These are phyloP conservation scores for Drosophila nr. medialis DNA, from an alignment of 2,888 invertebrate genomes.

Conservation along the genomic window DNA sequence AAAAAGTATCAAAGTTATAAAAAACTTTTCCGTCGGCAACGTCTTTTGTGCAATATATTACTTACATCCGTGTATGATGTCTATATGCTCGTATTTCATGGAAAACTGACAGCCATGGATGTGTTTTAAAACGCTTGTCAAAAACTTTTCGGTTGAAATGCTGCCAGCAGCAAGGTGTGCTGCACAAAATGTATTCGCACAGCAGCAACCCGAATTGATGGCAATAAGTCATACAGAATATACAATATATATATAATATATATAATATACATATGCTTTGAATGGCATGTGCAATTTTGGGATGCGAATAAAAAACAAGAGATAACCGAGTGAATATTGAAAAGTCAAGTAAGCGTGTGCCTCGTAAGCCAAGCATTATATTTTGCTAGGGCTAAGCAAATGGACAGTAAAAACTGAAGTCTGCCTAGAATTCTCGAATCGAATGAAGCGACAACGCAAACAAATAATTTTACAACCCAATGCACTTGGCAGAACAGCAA, in stretches of 20 bases:
- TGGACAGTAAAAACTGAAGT: constrained; percentile 51
- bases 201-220: constrained; percentile 43
- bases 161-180: constrained; percentile 42
- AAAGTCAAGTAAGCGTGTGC: constrained; percentile 59
- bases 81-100: constrained; percentile 48
- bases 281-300: constrained; percentile 32
- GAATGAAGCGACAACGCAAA: constrained; percentile 60
- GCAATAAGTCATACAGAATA: constrained; percentile 48
- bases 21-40: constrained; percentile 49
- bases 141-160: constrained; percentile 47
- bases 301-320: constrained; percentile 30
- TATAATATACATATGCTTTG: constrained; percentile 17
- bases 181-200: constrained; percentile 9
- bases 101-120: constrained; percentile 51
- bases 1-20: constrained; percentile 39
- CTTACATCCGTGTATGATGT: constrained; percentile 6
- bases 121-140: constrained; percentile 69
- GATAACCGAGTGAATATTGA: constrained; percentile 58
- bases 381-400: constrained; percentile 13
- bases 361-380: constrained; percentile 22
- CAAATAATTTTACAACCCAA: constrained; percentile 70
- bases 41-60: constrained; percentile 14
- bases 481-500: constrained; percentile 63
- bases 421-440: constrained; percentile 41
- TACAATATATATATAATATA: constrained; percentile 3